Evolutionary conservation across 1,140 invertebrate genomes (phyloP).

Genomic region (Danaus melanippus): DNA sequence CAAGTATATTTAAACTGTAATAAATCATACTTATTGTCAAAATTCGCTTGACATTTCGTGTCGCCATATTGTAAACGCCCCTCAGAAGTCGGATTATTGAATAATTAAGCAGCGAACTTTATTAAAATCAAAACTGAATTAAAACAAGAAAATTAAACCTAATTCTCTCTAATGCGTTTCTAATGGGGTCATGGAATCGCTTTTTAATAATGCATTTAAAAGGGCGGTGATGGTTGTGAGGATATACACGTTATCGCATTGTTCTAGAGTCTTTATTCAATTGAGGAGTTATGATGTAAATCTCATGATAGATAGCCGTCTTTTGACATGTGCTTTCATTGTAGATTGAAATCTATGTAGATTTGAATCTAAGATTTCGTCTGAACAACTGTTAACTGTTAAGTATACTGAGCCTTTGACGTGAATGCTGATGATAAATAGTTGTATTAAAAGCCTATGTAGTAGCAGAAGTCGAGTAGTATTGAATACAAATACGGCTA

Average conservation of each 20-base stretch:
- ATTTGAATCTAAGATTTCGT: constrained; percentile 30
- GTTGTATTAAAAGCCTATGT: too few relatives aligned
- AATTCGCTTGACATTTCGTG: constrained; percentile 7
- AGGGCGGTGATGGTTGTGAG: constrained; percentile 16
- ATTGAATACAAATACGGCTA: too few relatives aligned
- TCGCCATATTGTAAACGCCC: constrained; percentile 13
- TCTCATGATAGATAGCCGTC: constrained; percentile 49
- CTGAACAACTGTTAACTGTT: constrained; percentile 22
- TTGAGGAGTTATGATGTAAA: constrained; percentile 14
- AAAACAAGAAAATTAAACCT: constrained; percentile 67
- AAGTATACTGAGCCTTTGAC: constrained; percentile 3
- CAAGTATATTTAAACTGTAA: too few relatives aligned
- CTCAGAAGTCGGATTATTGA: constrained; percentile 30
- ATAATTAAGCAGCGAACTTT: constrained; percentile 61
- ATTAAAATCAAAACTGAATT: constrained; percentile 66
- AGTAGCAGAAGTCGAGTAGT: too few relatives aligned
- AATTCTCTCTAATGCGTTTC: constrained; percentile 56
- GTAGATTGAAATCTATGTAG: constrained; percentile 37
- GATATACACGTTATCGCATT: background rate
- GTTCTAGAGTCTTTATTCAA: too few relatives aligned
- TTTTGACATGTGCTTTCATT: constrained; percentile 50
- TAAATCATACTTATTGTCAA: constrained; percentile 2
- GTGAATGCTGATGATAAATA: too few relatives aligned
- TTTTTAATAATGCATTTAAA: constrained; percentile 61
- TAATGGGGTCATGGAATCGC: constrained; percentile 58